Evolutionary conservation across 1,140 invertebrate genomes (phyloP).

Genomic region (Neomicropteryx cornuta): DNA sequence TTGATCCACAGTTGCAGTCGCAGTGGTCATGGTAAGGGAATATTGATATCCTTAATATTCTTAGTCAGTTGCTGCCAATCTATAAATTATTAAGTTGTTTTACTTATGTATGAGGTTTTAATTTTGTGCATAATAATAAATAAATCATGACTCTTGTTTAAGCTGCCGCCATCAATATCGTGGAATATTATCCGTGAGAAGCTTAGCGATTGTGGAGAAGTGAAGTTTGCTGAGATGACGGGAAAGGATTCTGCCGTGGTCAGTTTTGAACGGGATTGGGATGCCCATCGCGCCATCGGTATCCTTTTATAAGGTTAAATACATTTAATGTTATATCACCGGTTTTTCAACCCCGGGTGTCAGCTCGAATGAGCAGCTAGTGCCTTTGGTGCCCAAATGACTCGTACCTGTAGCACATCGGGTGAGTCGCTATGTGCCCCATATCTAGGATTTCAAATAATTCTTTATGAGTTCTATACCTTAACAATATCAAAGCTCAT

Average conservation of each 20-base stretch:
- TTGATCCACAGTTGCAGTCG: too few relatives aligned
- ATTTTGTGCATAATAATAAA: not conserved
- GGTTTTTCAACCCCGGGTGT: not conserved
- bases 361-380: constrained; percentile 7
- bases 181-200: constrained; percentile 82
- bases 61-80: not conserved
- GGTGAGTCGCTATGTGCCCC: constrained; percentile 10
- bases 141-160: constrained; percentile 17
- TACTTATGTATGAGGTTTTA: not conserved
- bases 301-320: constrained; percentile 45
- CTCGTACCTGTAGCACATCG: constrained; percentile 8
- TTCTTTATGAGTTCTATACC: not conserved
- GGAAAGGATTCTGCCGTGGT: constrained; percentile 76
- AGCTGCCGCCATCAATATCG: constrained; percentile 68
- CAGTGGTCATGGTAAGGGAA: too few relatives aligned
- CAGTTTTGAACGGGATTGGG: constrained; percentile 74
- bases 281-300: constrained; percentile 84
- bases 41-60: not conserved
- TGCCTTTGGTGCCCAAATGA: constrained; percentile 3
- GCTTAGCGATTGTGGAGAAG: constrained; percentile 79
- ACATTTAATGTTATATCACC: not conserved
- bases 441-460: constrained; percentile 7
- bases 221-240: constrained; percentile 88
- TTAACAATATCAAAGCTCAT: constrained; percentile 1
- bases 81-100: not conserved